These are phyloP conservation scores for Plecotus auritus DNA, from an alignment of 2,113 vertebrate genomes.

Conservation along the genomic window DNA sequence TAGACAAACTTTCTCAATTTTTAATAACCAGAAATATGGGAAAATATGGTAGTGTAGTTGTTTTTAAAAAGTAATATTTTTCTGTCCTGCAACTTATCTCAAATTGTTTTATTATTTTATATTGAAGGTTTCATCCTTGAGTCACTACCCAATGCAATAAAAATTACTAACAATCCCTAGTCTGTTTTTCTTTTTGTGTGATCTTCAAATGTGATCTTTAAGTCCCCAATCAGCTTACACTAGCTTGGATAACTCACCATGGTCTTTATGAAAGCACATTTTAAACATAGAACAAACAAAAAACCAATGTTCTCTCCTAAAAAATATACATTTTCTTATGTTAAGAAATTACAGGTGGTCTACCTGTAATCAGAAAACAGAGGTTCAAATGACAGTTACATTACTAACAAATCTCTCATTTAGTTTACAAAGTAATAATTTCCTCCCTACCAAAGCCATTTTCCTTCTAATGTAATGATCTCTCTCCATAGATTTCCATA, in stretches of 20 bases:
- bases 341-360: conserved; percentile 34
- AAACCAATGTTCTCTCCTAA: too few relatives aligned
- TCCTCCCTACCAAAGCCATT: conserved; percentile 11
- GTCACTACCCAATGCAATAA: conserved; percentile 28
- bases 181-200: conserved; percentile 47
- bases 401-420: conserved; percentile 30
- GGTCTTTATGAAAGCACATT: conserved; percentile 38
- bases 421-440: background rate
- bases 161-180: conserved; percentile 42
- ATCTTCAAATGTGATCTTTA: conserved; percentile 35
- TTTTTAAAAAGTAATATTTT: background rate
- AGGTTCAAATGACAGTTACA: conserved; percentile 3
- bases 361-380: conserved; percentile 29
- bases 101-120: conserved; percentile 35
- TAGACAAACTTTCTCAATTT: background rate
- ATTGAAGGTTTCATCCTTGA: conserved; percentile 35
- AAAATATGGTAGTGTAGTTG: background rate
- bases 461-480: background rate
- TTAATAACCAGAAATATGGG: conserved; percentile 30
- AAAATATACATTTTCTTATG: conserved; percentile 20
- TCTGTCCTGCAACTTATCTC: background rate
- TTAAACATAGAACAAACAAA: conserved; percentile 35
- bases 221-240: conserved; percentile 19
- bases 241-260: conserved; percentile 35
- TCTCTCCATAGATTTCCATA: background rate